phyloP scores from a whole-genome alignment of 2,797 vertebrate genomes.

The Typhlichthys subterraneus region DNA sequence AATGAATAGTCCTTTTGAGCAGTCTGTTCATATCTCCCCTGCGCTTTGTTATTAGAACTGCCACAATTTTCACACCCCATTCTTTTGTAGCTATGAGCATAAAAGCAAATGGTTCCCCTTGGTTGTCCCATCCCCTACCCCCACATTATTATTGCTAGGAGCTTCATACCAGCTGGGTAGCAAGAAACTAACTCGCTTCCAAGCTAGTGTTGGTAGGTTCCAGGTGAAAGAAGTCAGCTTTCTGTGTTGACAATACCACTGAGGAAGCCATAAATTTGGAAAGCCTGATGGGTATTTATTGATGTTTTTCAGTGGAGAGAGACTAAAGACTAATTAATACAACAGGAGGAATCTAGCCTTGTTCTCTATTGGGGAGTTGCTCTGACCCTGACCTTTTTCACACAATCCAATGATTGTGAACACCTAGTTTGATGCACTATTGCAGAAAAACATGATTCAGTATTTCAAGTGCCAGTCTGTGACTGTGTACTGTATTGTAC shows the following conservation, averaged over 20 bases:
- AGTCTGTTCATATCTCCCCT: slow-evolving; percentile 17
- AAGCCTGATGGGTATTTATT: slow-evolving; percentile 77
- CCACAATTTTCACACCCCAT: slow-evolving; percentile 21
- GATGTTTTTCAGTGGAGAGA: slow-evolving; percentile 65
- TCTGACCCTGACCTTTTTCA: slow-evolving; percentile 68
- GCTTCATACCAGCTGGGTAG: slow-evolving; percentile 66
- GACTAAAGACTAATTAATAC: slow-evolving; percentile 62
- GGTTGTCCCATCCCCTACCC: slow-evolving; percentile 68
- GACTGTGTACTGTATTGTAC: too few species aligned
- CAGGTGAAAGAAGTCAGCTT: slow-evolving; percentile 69
- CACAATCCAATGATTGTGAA: slow-evolving; percentile 69
- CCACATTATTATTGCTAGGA: slow-evolving; percentile 46
- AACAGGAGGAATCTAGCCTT: slow-evolving; percentile 49
- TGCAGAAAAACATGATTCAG: slow-evolving; percentile 24
- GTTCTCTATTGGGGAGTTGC: slow-evolving; percentile 55
- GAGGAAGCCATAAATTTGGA: slow-evolving; percentile 84
- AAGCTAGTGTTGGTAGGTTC: slow-evolving; percentile 35
- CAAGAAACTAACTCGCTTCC: slow-evolving; percentile 74
- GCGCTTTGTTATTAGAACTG: slow-evolving; percentile 13
- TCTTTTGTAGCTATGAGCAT: slow-evolving; percentile 20
- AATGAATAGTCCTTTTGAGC: slow-evolving; percentile 17
- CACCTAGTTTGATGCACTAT: slow-evolving; percentile 47
- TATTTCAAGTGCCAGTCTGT: slow-evolving; percentile 23
- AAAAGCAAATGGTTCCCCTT: slow-evolving; percentile 48
- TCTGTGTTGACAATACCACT: slow-evolving; percentile 75